phyloP scores from a whole-genome alignment of 2,113 vertebrate species.

The Anas platyrhynchos region DNA sequence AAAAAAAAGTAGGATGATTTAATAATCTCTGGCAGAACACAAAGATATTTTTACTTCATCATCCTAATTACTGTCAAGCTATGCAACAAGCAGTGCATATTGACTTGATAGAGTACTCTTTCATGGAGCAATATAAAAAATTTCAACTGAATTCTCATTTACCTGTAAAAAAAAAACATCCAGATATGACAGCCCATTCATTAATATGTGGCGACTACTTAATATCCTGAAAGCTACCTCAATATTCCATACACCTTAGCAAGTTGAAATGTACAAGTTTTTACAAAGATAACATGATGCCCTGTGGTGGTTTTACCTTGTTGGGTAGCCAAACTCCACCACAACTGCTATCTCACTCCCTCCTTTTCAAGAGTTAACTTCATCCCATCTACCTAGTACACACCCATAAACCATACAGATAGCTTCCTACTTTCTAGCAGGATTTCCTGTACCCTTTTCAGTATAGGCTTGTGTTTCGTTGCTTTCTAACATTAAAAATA shows the following conservation, averaged over 20 bases:
- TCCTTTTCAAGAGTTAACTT: too few relatives aligned
- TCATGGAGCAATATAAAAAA: neutral
- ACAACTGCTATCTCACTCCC: too few relatives aligned
- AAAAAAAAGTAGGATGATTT: neutral
- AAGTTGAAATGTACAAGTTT: neutral
- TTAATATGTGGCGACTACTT: neutral
- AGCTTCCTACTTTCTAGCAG: neutral
- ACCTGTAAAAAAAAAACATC: neutral
- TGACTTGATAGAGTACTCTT: neutral
- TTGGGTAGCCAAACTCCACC: too few relatives aligned
- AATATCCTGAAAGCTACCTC: neutral
- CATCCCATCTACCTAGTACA: too few relatives aligned
- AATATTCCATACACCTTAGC: neutral
- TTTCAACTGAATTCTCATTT: neutral
- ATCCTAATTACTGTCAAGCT: neutral
- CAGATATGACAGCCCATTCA: neutral
- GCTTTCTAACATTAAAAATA: neutral
- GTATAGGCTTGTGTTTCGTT: neutral
- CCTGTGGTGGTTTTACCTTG: too few relatives aligned
- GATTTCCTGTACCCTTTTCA: neutral
- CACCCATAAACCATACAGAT: neutral
- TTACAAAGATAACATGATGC: neutral
- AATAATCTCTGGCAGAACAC: neutral
- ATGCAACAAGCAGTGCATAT: neutral
- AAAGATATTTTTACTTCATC: neutral